Conservation (phyloP, 2,113 vertebrate species). For the Oreochromis spilurus region DNA sequence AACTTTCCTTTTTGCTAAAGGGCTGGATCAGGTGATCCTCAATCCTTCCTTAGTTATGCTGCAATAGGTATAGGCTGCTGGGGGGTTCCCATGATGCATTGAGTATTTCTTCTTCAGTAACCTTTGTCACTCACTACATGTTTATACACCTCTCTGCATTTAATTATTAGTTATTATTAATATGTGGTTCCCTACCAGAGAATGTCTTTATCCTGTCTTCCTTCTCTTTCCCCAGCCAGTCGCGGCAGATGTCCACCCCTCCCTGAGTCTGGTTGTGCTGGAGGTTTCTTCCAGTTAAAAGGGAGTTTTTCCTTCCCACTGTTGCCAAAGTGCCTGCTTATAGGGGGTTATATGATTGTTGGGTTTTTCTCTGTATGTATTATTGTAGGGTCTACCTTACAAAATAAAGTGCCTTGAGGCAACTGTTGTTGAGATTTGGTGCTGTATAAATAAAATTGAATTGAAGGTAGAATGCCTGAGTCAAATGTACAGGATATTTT, state of each 20-base stretch:
- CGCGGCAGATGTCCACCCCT: background rate
- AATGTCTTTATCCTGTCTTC: background rate
- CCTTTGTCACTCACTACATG: background rate
- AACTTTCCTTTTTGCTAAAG: too few species aligned
- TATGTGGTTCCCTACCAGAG: background rate
- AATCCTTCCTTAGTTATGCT: background rate
- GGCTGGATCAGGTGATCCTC: background rate
- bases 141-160: background rate
- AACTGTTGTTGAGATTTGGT: background rate
- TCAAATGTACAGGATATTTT: constrained; percentile 4
- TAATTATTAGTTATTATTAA: background rate
- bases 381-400: background rate
- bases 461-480: background rate
- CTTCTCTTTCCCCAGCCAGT: background rate
- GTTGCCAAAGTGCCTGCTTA: background rate
- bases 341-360: too few species aligned
- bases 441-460: background rate
- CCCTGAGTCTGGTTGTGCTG: background rate
- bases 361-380: background rate
- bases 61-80: background rate
- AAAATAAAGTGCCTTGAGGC: background rate
- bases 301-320: background rate
- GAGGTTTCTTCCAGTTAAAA: background rate
- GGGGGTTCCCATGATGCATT: background rate
- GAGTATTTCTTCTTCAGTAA: background rate